These are phyloP conservation scores for Cardiocondyla obscurior DNA, from an alignment of 1,140 invertebrate genomes.

Conservation along the genomic window DNA sequence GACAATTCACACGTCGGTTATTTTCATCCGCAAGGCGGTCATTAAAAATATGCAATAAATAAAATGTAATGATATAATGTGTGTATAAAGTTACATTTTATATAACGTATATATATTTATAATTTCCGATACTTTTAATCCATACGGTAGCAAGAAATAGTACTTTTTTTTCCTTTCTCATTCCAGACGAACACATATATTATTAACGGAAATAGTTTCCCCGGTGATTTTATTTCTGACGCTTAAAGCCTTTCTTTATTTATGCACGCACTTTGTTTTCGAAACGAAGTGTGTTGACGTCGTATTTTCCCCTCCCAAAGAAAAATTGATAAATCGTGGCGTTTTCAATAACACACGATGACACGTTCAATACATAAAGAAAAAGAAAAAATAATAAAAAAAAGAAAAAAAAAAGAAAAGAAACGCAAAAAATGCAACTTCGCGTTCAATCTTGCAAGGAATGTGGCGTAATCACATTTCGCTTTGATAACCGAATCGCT, in stretches of 20 bases:
- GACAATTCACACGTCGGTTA: background rate
- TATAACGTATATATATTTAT: no score
- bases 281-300: slow-evolving; percentile 5
- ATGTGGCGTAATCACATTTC: slow-evolving; percentile 64
- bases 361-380: background rate
- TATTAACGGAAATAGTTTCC: background rate
- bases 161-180: background rate
- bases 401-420: slow-evolving; percentile 10
- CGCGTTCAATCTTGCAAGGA: slow-evolving; percentile 59
- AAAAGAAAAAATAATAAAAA: slow-evolving; percentile 22
- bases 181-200: slow-evolving; percentile 3
- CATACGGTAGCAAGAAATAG: background rate
- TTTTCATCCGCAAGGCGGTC: background rate
- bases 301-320: background rate
- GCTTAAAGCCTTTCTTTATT: slow-evolving; percentile 13
- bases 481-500: slow-evolving; percentile 59
- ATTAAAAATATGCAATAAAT: background rate
- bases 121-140: no score
- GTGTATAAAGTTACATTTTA: background rate
- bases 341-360: slow-evolving; percentile 16
- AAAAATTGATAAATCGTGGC: slow-evolving; percentile 7
- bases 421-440: background rate
- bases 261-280: background rate
- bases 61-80: background rate
- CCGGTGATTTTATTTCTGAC: background rate